Conservation (phyloP, 2,113 vertebrate species). For the Pavo muticus region DNA sequence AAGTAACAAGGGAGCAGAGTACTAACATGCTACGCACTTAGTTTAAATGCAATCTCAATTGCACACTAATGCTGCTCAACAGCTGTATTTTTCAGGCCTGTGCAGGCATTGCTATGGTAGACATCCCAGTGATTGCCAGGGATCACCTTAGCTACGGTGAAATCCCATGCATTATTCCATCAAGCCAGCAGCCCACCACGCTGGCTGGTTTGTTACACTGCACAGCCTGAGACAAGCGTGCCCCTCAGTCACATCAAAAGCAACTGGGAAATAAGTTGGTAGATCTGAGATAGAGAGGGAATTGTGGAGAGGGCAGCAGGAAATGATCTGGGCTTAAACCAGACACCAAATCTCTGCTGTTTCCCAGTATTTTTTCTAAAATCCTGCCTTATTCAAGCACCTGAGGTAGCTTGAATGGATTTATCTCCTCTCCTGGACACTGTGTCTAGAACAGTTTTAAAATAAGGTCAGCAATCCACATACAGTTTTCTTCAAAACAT, state of each 20-base stretch:
- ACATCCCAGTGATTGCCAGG: not conserved
- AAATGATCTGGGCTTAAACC: not conserved
- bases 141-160: not conserved
- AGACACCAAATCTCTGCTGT: not conserved
- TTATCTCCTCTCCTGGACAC: not conserved
- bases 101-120: not conserved
- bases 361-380: not conserved
- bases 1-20: not conserved
- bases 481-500: not conserved
- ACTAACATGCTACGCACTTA: not conserved
- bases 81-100: not conserved
- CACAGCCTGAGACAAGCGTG: not conserved
- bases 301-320: not conserved
- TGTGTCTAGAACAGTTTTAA: not conserved
- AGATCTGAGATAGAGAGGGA: not conserved
- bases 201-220: not conserved
- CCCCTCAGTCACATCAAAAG: fast-evolving
- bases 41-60: not conserved
- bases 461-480: not conserved
- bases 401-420: not conserved
- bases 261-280: not conserved
- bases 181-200: not conserved
- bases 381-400: not conserved
- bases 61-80: fast-evolving
- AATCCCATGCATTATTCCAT: not conserved